Percentiles rank a stretch among this genome's conserved stretches.
Conservation (phyloP, 2,888 invertebrate species). For the Oscheius onirici region DNA sequence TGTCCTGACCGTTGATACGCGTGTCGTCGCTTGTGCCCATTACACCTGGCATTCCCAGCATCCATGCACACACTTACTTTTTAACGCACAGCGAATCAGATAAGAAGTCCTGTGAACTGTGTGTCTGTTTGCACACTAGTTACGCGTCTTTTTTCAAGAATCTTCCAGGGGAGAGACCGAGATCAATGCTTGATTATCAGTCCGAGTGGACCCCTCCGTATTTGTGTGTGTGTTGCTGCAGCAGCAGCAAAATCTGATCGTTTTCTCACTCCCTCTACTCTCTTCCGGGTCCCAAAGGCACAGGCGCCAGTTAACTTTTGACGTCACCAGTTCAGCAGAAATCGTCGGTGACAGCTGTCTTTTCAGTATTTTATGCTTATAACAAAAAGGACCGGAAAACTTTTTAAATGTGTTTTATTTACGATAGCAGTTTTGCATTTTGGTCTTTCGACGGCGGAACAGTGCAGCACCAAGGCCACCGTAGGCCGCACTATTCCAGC, state of each 20-base stretch:
- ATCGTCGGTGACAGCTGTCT: slow-evolving; percentile 14
- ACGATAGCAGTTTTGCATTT: slow-evolving; percentile 13
- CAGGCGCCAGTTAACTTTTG: slow-evolving; percentile 6
- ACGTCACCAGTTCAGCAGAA: slow-evolving; percentile 17
- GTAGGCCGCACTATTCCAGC: neutral
- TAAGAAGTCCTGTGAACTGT: neutral
- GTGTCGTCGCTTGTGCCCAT: neutral
- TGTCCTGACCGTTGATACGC: neutral
- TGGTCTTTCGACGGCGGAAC: slow-evolving; percentile 11
- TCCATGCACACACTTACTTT: neutral
- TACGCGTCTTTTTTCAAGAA: slow-evolving; percentile 1
- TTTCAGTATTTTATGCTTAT: neutral
- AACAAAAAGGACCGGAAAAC: no score
- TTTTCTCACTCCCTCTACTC: neutral
- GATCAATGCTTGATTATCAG: slow-evolving; percentile 25
- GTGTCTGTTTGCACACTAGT: neutral
- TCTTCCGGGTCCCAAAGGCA: neutral
- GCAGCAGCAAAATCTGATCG: neutral
- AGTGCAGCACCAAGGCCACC: slow-evolving; percentile 17
- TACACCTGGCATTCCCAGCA: slow-evolving; percentile 12
- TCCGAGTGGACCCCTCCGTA: neutral
- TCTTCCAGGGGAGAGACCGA: neutral
- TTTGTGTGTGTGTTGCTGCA: neutral
- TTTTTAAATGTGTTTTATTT: slow-evolving; percentile 4
- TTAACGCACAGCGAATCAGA: neutral